Conservation (phyloP, 2,113 vertebrate species). For the Siphamia tubifer region DNA sequence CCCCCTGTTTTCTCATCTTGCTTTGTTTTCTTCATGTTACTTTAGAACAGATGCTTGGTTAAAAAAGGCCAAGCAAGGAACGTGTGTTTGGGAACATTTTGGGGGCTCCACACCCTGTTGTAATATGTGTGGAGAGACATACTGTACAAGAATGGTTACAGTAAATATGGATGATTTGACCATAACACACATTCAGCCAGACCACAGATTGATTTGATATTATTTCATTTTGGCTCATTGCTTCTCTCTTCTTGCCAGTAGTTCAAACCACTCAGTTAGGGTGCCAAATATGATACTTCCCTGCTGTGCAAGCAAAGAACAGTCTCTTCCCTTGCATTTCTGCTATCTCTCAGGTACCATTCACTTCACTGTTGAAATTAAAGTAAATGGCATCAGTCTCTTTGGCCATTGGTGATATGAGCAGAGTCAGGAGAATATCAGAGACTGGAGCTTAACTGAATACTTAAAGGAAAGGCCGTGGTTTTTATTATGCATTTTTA, state of each 20-base stretch:
- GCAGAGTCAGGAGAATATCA: background rate
- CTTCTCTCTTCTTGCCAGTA: conserved; percentile 17
- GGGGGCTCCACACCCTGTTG: background rate
- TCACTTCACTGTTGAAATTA: conserved; percentile 24
- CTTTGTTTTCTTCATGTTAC: background rate
- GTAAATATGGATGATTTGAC: conserved; percentile 29
- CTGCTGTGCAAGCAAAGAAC: conserved; percentile 33
- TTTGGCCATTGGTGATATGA: background rate
- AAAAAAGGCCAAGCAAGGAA: background rate
- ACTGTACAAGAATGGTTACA: background rate
- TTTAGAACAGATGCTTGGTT: background rate
- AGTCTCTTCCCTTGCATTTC: conserved; percentile 4
- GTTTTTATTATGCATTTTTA: background rate
- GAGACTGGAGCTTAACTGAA: conserved; percentile 5
- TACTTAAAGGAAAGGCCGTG: background rate
- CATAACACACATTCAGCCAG: conserved; percentile 15
- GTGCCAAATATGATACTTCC: conserved; percentile 15
- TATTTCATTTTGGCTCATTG: conserved; percentile 45
- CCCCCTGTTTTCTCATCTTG: background rate
- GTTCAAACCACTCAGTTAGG: conserved; percentile 42
- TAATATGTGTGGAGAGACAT: conserved; percentile 10
- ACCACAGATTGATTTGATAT: conserved; percentile 48
- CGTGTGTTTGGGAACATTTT: background rate
- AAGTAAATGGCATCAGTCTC: conserved; percentile 6
- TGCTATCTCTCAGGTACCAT: conserved; percentile 37